Conservation (phyloP, 2,113 vertebrate genomes). For the Platichthys flesus region DNA sequence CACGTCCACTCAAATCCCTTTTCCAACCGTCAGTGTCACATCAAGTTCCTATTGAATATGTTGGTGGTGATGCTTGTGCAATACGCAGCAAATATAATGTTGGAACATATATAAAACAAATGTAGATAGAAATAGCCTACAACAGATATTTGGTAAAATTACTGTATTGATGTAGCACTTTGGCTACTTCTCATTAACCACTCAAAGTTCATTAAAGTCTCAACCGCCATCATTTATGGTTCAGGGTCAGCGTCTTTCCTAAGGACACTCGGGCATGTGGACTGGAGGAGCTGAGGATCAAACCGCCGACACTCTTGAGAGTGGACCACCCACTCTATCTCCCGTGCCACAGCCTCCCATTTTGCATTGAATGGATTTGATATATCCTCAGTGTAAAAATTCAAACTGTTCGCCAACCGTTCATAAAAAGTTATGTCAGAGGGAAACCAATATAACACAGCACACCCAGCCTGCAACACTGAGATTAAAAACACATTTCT, state of each 20-base stretch:
- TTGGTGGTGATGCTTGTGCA: not conserved
- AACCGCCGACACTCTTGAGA: not conserved
- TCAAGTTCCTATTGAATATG: not conserved
- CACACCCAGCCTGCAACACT: not conserved
- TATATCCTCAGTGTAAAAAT: not conserved
- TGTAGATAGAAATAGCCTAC: not conserved
- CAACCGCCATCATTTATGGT: no score
- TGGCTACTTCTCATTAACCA: no score
- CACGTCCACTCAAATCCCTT: not conserved
- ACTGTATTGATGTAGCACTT: no score
- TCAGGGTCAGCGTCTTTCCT: not conserved
- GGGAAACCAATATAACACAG: not conserved
- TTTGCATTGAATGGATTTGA: not conserved
- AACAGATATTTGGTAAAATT: no score
- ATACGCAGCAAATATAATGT: not conserved
- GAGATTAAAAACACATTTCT: not conserved
- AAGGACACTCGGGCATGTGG: no score
- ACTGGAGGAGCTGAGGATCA: not conserved
- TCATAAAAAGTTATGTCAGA: no score
- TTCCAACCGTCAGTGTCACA: no score
- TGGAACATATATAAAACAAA: not conserved
- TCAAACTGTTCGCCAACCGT: not conserved
- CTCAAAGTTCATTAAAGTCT: no score
- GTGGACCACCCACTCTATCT: not conserved
- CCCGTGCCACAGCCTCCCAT: not conserved